These are phyloP conservation scores for Bradypodion ventrale DNA, from an alignment of 2,797 vertebrate genomes.

Conservation along the genomic window DNA sequence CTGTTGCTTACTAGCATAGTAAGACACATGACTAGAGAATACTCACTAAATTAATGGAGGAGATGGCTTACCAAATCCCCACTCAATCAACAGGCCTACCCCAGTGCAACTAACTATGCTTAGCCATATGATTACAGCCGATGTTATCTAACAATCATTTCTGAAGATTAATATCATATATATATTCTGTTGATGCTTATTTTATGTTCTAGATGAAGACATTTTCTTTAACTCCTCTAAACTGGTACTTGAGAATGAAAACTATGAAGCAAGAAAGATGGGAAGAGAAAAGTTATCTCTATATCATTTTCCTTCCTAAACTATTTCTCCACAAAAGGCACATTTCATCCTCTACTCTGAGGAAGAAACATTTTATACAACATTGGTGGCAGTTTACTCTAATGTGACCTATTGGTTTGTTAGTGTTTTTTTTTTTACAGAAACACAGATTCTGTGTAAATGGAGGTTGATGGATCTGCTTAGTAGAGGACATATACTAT, in stretches of 20 bases:
- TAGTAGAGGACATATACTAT: neutral
- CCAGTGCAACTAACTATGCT: no score
- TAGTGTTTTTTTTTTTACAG: no score
- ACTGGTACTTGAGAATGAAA: neutral
- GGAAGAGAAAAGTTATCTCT: neutral
- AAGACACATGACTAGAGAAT: no score
- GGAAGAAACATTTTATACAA: neutral
- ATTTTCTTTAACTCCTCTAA: neutral
- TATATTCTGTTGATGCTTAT: neutral
- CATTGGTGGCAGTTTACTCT: neutral
- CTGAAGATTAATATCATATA: neutral
- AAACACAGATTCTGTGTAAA: neutral
- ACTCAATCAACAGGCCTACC: no score
- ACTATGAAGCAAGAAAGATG: neutral
- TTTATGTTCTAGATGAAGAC: neutral
- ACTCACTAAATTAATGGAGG: no score
- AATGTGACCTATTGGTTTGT: no score
- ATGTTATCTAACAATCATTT: neutral
- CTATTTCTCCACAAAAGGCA: neutral
- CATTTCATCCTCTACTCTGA: neutral
- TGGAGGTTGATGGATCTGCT: neutral
- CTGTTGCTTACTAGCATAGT: no score
- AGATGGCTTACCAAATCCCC: no score
- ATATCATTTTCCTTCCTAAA: neutral
- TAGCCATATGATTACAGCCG: no score